Percentiles rank a stretch among this genome's conserved stretches.
Conservation (phyloP, 2,888 invertebrate genomes). For the Ophonus ardosiacus region DNA sequence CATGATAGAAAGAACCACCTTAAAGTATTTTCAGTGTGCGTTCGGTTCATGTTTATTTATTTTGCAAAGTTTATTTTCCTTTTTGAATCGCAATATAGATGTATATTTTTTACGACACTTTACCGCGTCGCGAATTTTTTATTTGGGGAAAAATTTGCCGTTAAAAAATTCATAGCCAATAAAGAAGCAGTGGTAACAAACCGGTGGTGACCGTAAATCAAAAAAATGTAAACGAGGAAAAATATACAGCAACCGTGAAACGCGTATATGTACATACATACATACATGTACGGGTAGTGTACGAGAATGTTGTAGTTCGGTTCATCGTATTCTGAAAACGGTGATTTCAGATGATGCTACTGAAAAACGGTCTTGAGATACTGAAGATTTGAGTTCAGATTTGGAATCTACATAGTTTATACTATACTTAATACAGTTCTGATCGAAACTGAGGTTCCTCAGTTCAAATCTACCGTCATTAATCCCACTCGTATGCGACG, state of each 20-base stretch:
- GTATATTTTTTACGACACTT: no score
- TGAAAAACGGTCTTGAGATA: background rate
- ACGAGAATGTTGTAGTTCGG: background rate
- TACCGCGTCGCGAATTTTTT: slow-evolving; percentile 21
- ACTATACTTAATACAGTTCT: no score
- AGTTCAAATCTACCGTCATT: no score
- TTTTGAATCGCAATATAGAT: no score
- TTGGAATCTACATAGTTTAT: background rate
- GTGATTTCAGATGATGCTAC: background rate
- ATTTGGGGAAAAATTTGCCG: slow-evolving; percentile 48
- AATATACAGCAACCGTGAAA: background rate
- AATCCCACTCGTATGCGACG: no score
- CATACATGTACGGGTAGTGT: background rate
- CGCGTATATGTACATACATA: background rate
- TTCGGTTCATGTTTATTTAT: no score
- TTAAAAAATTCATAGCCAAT: slow-evolving; percentile 60
- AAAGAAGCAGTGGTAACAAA: slow-evolving; percentile 57
- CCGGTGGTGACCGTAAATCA: slow-evolving; percentile 58
- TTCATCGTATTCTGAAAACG: background rate
- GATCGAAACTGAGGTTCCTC: no score
- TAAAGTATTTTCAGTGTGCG: no score
- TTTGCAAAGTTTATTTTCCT: no score
- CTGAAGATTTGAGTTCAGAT: background rate
- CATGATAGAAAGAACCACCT: no score
- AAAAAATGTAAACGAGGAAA: slow-evolving; percentile 47